Conservation (phyloP, 2,888 invertebrate species). For the Acanthococcus lagerstroemiae region DNA sequence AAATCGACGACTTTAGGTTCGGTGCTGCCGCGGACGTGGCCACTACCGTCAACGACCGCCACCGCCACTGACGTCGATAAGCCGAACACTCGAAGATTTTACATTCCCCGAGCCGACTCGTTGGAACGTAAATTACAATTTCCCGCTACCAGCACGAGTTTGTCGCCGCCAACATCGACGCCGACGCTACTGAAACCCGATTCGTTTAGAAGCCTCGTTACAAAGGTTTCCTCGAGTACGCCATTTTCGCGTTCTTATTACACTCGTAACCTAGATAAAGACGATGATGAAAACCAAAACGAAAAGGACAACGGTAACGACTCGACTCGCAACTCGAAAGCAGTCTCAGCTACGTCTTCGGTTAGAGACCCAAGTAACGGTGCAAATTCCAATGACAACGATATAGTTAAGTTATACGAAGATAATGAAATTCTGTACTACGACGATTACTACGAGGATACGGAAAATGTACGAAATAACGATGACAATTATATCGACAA, state of each 20-base stretch:
- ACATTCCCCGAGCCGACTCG: constrained; percentile 30
- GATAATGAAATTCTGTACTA: constrained; percentile 20
- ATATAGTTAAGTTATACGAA: background rate
- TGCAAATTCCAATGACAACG: too few relatives aligned
- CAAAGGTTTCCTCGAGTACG: constrained; percentile 9
- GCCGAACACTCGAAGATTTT: constrained; percentile 31
- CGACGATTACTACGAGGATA: constrained; percentile 9
- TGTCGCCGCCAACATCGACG: too few relatives aligned
- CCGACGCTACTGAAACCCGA: constrained; percentile 11
- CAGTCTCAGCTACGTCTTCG: background rate
- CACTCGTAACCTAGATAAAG: too few relatives aligned
- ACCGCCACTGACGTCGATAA: constrained; percentile 40
- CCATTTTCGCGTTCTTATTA: too few relatives aligned
- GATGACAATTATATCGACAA: constrained; percentile 19
- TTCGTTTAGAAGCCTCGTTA: background rate
- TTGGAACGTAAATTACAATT: constrained; percentile 21
- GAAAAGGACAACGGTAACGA: background rate
- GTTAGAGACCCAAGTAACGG: background rate
- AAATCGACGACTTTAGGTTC: too few relatives aligned
- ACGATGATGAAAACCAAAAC: constrained; percentile 36
- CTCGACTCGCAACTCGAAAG: background rate
- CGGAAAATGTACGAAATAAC: background rate
- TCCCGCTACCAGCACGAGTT: background rate
- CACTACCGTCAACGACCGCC: constrained; percentile 43
- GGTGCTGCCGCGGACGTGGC: too few relatives aligned